These are phyloP conservation scores for Argynnis bischoffii DNA, from an alignment of 2,888 invertebrate species.

Conservation along the genomic window DNA sequence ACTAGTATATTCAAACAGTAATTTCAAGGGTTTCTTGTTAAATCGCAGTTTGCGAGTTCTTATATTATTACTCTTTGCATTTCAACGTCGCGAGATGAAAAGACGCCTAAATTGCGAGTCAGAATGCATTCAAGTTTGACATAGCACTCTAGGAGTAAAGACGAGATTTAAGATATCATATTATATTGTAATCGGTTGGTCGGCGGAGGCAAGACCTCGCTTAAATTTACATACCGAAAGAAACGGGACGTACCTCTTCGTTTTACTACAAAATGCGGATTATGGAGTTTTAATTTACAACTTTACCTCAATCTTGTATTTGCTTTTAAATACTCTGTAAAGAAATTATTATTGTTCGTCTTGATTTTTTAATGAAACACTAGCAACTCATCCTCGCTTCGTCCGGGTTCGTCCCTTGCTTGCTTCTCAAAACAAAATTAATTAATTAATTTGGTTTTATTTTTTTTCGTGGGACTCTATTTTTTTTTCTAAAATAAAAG, in stretches of 20 bases:
- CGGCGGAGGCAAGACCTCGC: slow-evolving; percentile 55
- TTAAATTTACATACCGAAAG: slow-evolving; percentile 75
- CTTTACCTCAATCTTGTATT: slow-evolving; percentile 69
- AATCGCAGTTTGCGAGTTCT: slow-evolving; percentile 33
- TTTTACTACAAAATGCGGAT: slow-evolving; percentile 64
- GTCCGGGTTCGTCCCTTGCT: too few species aligned
- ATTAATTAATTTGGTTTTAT: too few species aligned
- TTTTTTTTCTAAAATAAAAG: too few species aligned
- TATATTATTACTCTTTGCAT: slow-evolving; percentile 40
- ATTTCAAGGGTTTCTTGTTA: slow-evolving; percentile 29
- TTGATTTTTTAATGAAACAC: slow-evolving; percentile 79
- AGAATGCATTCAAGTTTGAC: slow-evolving; percentile 69
- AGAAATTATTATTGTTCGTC: slow-evolving; percentile 72
- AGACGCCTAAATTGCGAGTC: slow-evolving; percentile 72
- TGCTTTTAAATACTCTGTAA: slow-evolving; percentile 76
- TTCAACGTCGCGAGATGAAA: slow-evolving; percentile 60
- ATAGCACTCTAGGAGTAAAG: slow-evolving; percentile 61
- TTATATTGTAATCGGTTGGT: slow-evolving; percentile 74
- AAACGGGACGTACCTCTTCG: slow-evolving; percentile 68
- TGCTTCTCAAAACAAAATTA: too few species aligned
- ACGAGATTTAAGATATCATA: slow-evolving; percentile 76
- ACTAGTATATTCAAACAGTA: slow-evolving; percentile 26
- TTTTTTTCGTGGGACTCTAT: too few species aligned
- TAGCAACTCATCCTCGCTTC: too few species aligned
- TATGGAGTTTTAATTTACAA: slow-evolving; percentile 71